Evolutionary conservation across 2,797 vertebrate genomes (phyloP), one percentile per base, ranked within the genome.

Genomic region (Danio kyathit): DNA sequence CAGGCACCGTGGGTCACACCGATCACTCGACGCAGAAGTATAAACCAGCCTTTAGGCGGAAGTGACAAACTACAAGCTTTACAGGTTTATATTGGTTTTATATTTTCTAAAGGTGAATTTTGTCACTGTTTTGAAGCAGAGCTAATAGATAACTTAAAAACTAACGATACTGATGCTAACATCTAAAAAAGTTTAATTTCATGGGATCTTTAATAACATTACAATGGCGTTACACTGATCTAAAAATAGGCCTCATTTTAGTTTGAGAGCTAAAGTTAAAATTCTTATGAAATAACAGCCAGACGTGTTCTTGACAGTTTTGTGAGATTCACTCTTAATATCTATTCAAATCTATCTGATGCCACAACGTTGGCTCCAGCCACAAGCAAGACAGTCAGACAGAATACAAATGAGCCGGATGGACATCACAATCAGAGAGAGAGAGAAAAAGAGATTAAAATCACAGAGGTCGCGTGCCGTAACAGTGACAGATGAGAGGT

Each of bases 331-430:
- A 56, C 19, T 52, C 2, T 29, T 29, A 66, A 76, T 43, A 76
- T 76, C 63, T 57, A 66, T 66, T 57, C 21, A 67, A 40, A 69
- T 59, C 43, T 63, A 70, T 76, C 48, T 21, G 5, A 63, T 76
- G 51, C 65, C 51, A 75, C 54, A 69, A 81, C 63, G 76, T 76
- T 70, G 73, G 64, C 56, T 63, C 73, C 85, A 75, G 86, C 85
- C 86, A 76, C 85, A 86, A 88, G 83, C 41, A 79, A 89, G 88
- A 91, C 89, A 90, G 90, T 78, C 57, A 83, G 66, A 79, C 52
- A 65, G 92, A 88, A 94, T 94, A 90, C 87, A 66, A 83, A 95
- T 92, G 87, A 92, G 91, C 21, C n/a, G 77, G 85, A 69, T 29
- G 29, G 29, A 29, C 7, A 60, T 56, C 14, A 38, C 41, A 41